A percentile compares a stretch with the other conserved stretches of the same genome.
phyloP scores from a whole-genome alignment of 92 coral and sea anemone genomes.

The Bergia puertoricense region DNA sequence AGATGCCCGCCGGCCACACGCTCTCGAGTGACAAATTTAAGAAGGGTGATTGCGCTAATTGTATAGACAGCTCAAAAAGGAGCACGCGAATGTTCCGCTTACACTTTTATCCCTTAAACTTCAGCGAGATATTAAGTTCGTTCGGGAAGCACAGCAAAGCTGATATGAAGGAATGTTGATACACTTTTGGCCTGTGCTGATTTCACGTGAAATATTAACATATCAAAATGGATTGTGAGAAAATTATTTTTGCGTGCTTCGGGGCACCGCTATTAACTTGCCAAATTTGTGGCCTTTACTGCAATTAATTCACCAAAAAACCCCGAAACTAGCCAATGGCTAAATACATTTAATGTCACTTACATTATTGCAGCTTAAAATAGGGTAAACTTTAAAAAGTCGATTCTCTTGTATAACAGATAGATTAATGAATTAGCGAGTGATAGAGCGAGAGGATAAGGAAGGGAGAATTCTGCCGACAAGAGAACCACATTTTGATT shows the following conservation, averaged over 20 bases:
- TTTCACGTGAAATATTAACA: slow-evolving; percentile 14
- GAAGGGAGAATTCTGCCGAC: slow-evolving; percentile 33
- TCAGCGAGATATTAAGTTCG: neutral
- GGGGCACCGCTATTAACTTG: slow-evolving; percentile 48
- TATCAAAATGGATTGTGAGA: slow-evolving; percentile 18
- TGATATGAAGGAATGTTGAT: neutral
- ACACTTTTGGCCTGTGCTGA: neutral
- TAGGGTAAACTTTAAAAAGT: slow-evolving; percentile 37
- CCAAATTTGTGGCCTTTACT: slow-evolving; percentile 43
- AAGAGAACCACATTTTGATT: slow-evolving; percentile 26
- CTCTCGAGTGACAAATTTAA: slow-evolving; percentile 35
- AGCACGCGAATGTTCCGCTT: slow-evolving; percentile 32
- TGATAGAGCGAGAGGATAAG: slow-evolving; percentile 13
- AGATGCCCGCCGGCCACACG: slow-evolving; percentile 38
- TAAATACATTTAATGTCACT: slow-evolving; percentile 28
- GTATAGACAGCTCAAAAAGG: neutral
- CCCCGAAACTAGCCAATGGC: slow-evolving; percentile 39
- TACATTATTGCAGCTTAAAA: slow-evolving; percentile 27
- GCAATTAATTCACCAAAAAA: slow-evolving; percentile 25
- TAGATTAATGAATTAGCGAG: slow-evolving; percentile 37
- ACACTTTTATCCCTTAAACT: neutral
- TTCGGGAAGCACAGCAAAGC: neutral
- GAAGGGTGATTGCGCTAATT: slow-evolving; percentile 40
- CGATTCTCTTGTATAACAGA: slow-evolving; percentile 31
- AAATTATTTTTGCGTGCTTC: slow-evolving; percentile 34